Percentiles rank a stretch among this genome's conserved stretches.
phyloP scores from a whole-genome alignment of 35 echinoderm and acorn worm genomes.

The Apostichopus japonicus region DNA sequence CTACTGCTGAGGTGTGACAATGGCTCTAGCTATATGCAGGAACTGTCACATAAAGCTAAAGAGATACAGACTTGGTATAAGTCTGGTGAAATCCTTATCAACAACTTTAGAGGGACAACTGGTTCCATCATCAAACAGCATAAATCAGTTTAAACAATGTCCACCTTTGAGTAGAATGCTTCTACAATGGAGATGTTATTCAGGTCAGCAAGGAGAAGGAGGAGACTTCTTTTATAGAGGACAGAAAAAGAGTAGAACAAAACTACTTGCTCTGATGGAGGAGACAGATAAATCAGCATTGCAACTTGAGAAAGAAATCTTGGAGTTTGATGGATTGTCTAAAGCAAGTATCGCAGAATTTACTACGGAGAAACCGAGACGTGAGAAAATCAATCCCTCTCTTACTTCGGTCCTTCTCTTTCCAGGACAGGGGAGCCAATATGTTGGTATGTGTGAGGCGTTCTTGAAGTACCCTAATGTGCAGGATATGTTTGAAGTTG shows the following conservation, averaged over 20 bases:
- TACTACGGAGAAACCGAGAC: background rate
- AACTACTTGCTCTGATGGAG: conserved; percentile 63
- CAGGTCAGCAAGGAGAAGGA: background rate
- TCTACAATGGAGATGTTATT: background rate
- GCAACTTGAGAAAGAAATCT: background rate
- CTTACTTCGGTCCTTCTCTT: conserved; percentile 68
- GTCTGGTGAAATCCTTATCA: background rate
- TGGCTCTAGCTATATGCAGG: no score
- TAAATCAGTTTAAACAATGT: background rate
- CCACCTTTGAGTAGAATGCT: background rate
- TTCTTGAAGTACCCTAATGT: no score
- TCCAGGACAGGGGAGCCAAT: no score
- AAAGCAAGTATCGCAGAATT: background rate
- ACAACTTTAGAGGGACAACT: background rate
- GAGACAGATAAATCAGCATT: conserved; percentile 56
- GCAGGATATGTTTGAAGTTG: no score
- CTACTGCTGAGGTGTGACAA: no score
- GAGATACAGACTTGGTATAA: background rate
- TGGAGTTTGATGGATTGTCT: conserved; percentile 57
- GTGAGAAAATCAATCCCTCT: conserved; percentile 63
- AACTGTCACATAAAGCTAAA: no score
- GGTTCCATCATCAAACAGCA: no score
- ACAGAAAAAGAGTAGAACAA: background rate
- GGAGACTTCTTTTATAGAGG: background rate
- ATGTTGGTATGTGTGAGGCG: no score